Evolutionary conservation across 2,113 vertebrate genomes (phyloP), one percentile per base, ranked within the genome.

Genomic region (Turnix velox): DNA sequence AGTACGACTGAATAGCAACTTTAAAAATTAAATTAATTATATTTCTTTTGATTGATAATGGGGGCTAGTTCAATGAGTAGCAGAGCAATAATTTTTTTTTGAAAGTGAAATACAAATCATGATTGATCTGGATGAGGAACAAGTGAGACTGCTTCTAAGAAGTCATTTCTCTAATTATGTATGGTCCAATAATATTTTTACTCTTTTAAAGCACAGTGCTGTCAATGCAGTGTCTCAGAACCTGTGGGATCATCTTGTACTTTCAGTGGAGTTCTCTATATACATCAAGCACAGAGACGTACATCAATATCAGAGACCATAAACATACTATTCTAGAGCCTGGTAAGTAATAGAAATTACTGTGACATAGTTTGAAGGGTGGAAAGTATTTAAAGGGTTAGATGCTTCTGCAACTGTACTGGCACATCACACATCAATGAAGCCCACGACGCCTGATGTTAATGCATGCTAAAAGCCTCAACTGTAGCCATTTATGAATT

Each of bases 231-330:
- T 35, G 30, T 68, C 74, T 87, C 39, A 82, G 15, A 54, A 54
- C 35, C 42, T 23, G 6, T 28, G 19, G 28, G 57, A 66, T 42
- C 0, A 0, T 43, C 18, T 10, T 75, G 52, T 57, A 43, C 25
- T 69, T 87, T 33, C 31, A 69, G 1, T 31, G 51, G 68, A 25
- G 2, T 45, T 73, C 40, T 66, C 69, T 27, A 0, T 69, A 51
- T 7, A 17, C 13, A 66, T 7, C 0, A 1, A 82, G n/a, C 19
- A 81, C n/a, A n/a, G n/a, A n/a, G n/a, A n/a, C n/a, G n/a, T n/a
- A n/a, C n/a, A n/a, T n/a, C n/a, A n/a, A n/a, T n/a, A n/a, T n/a
- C n/a, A n/a, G n/a, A n/a, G n/a, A n/a, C n/a, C n/a, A 35, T 31
- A 52, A 73, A 46, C 25, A 59, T 48, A 81, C 10, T 28, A 15